These are phyloP conservation scores for Leguminivora glycinivorella DNA, from an alignment of 1,140 invertebrate species.

Conservation along the genomic window DNA sequence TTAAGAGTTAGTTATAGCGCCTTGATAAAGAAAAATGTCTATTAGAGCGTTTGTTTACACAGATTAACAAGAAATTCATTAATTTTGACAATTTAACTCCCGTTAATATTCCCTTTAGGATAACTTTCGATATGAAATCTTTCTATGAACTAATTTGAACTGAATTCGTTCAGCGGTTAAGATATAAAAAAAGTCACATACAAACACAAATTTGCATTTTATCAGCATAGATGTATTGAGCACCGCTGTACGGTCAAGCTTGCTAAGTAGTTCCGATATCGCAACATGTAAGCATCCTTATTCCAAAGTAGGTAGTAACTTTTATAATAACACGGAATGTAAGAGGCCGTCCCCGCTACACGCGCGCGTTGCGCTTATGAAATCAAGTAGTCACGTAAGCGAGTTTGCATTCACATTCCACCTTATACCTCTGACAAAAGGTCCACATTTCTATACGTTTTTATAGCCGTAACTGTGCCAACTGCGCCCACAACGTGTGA, in stretches of 20 bases:
- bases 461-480: neutral
- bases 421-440: neutral
- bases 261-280: constrained; percentile 24
- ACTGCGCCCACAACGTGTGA: neutral
- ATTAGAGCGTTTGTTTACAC: too few relatives aligned
- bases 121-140: too few relatives aligned
- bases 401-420: neutral
- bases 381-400: neutral
- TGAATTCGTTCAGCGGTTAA: too few relatives aligned
- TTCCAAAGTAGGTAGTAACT: neutral
- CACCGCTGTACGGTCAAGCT: neutral
- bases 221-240: neutral
- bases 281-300: constrained; percentile 1
- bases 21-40: too few relatives aligned
- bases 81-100: too few relatives aligned
- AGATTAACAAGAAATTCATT: too few relatives aligned
- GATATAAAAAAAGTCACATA: too few relatives aligned
- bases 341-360: neutral
- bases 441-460: neutral
- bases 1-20: too few relatives aligned
- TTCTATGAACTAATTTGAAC: too few relatives aligned
- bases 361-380: neutral
- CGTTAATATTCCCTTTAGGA: too few relatives aligned
- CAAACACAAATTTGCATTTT: too few relatives aligned
- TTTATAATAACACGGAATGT: neutral